A percentile compares a stretch with the other conserved stretches of the same genome.
phyloP scores from a whole-genome alignment of 2,888 invertebrate genomes.

The Agrotis puta region DNA sequence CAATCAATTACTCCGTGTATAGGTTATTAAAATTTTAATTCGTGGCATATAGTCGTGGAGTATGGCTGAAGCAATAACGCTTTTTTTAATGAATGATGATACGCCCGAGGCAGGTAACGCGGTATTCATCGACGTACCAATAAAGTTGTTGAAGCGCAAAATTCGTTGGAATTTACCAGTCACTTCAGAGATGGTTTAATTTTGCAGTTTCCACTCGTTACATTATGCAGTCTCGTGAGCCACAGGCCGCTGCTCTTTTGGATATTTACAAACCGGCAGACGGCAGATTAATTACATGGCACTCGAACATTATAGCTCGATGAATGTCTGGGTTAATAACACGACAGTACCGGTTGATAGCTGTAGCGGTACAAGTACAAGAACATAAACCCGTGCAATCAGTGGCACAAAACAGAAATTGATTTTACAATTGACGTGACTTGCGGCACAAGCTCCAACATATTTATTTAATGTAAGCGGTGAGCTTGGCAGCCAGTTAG shows the following conservation, averaged over 20 bases:
- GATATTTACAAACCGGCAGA: conserved; percentile 23
- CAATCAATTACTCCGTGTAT: conserved; percentile 84
- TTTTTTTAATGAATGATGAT: conserved; percentile 84
- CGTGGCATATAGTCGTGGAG: conserved; percentile 73
- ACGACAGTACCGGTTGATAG: conserved; percentile 20
- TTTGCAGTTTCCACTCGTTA: conserved; percentile 69
- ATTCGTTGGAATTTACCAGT: conserved; percentile 84
- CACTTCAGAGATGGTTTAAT: conserved; percentile 73
- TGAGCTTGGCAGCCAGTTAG: conserved; percentile 79
- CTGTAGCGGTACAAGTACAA: conserved; percentile 38
- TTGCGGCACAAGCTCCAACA: conserved; percentile 67
- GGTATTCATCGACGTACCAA: conserved; percentile 83
- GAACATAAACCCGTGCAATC: conserved; percentile 50
- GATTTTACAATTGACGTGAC: conserved; percentile 71
- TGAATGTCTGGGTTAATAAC: conserved; percentile 44
- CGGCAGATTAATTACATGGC: conserved; percentile 38
- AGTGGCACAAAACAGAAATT: conserved; percentile 69
- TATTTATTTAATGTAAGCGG: conserved; percentile 79
- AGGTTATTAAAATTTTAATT: conserved; percentile 84
- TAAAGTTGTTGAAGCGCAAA: conserved; percentile 86
- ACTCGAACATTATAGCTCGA: conserved; percentile 18
- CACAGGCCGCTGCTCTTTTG: conserved; percentile 36
- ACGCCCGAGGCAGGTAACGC: conserved; percentile 82
- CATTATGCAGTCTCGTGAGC: conserved; percentile 41
- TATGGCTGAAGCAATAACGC: conserved; percentile 80